Base-by-base conservation (phyloP, 2,797 vertebrate genomes). In the Oophaga sylvatica region DNA sequence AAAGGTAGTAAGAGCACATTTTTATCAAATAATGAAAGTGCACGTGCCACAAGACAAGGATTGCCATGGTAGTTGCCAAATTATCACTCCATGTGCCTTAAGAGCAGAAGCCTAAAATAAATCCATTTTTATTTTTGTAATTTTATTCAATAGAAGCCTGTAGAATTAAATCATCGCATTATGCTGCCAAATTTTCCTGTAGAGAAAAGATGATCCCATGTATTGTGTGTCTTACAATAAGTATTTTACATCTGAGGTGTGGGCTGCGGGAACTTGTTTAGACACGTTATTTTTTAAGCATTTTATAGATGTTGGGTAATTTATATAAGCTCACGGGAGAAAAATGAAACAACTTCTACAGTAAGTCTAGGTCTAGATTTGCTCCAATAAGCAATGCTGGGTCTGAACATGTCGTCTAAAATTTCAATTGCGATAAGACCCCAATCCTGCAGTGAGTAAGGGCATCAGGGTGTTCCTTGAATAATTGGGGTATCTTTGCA, bases 251-350 rank as follows among this genome's bases (percentile, higher is more conserved):
- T 41, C 31, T 41, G 70, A 41, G 17, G 31, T 8, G 17, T 73
- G 68, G 17, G 31, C 31, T 73, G 70, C 20, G 19, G 17, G 70
- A 35, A 73, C 70, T 73, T 73, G 70, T 73, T 41, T 8, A 73
- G 70, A 22, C 70, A 20, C 5, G 35, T 15, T 31, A 9, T 45
- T 71, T 41, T 19, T 17, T 2, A 73, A 41, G 9, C 15, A 41
- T 73, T 73, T 73, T 73, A 73, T 73, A 73, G 17, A 35, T 35
- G 17, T 73, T 73, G 70, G 35, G 35, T 20, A 73, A 45, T 73
- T 70, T 70, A 73, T 45, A n/a, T 5, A 10, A 45, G 15, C 35
- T 73, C 12, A 11, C 5, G 0, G 22, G 41, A 7, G 31, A 73
- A 73, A 73, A 41, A 73, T 20, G 8, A 68, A 31, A 11, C 8